These are phyloP conservation scores for Phasianus colchicus DNA, from an alignment of 2,113 vertebrate genomes.

Conservation along the genomic window DNA sequence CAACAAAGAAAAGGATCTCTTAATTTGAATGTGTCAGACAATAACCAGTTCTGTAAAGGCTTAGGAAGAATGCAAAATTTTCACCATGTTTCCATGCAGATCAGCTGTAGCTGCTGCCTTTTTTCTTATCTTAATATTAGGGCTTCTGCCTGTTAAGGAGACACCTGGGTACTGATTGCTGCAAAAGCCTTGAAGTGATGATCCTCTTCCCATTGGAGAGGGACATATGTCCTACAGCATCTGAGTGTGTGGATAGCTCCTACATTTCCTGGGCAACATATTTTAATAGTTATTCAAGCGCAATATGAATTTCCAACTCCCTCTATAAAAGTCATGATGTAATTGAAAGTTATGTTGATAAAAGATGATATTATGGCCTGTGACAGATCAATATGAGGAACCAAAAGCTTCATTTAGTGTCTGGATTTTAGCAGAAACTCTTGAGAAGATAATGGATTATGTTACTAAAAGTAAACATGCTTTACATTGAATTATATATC, in stretches of 20 bases:
- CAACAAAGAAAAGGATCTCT: background rate
- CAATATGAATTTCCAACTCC: background rate
- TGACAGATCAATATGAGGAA: background rate
- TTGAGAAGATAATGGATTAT: background rate
- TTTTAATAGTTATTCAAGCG: background rate
- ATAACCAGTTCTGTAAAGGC: background rate
- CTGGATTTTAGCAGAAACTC: background rate
- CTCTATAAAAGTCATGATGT: background rate
- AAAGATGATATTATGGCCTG: background rate
- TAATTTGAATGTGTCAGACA: background rate
- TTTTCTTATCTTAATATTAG: background rate
- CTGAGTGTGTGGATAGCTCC: background rate
- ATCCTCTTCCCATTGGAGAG: background rate
- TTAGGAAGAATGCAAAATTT: background rate
- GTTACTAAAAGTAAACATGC: background rate
- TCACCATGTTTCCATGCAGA: background rate
- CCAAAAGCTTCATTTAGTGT: background rate
- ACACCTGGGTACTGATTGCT: background rate
- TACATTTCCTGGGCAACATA: background rate
- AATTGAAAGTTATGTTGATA: background rate
- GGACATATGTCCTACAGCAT: background rate
- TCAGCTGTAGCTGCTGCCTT: conserved; percentile 1
- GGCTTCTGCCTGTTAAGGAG: background rate
- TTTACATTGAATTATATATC: background rate
- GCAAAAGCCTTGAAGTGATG: background rate